Percentiles rank a stretch among this genome's conserved stretches.
phyloP scores from a whole-genome alignment of 2,113 vertebrate species.

The Verasper variegatus region DNA sequence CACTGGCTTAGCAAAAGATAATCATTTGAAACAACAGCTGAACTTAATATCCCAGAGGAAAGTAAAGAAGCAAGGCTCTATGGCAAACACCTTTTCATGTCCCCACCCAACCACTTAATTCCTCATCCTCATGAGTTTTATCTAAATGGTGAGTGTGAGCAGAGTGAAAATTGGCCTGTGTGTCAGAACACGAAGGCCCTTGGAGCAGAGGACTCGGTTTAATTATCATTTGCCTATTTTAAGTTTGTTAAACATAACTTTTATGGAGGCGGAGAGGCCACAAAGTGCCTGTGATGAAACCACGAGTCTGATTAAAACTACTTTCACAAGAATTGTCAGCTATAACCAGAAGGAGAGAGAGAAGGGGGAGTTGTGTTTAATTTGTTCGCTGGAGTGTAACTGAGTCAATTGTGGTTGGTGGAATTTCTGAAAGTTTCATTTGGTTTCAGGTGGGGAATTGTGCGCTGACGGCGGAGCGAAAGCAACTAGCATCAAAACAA shows the following conservation, averaged over 20 bases:
- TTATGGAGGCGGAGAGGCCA: conserved; percentile 35
- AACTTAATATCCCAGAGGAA: conserved; percentile 31
- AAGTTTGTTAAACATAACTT: conserved; percentile 59
- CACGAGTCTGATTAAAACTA: neutral
- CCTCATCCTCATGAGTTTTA: conserved; percentile 40
- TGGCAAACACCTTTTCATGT: conserved; percentile 28
- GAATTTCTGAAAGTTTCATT: conserved; percentile 31
- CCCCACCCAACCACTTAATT: conserved; percentile 41
- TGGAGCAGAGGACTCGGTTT: conserved; percentile 10
- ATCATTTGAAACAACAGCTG: conserved; percentile 11
- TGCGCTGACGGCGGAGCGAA: conserved; percentile 11
- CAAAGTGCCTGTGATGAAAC: conserved; percentile 33
- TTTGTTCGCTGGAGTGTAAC: conserved; percentile 18
- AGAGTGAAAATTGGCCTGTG: conserved; percentile 31
- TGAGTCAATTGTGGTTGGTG: conserved; percentile 1
- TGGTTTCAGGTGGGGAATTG: neutral
- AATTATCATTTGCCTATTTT: conserved; percentile 47
- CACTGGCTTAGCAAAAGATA: conserved; percentile 5
- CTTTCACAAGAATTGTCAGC: neutral
- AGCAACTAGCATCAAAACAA: neutral
- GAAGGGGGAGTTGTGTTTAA: neutral
- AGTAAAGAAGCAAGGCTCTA: conserved; percentile 46
- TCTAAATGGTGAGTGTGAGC: conserved; percentile 30
- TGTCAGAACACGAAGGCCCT: conserved; percentile 38
- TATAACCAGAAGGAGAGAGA: neutral